These are phyloP conservation scores for Heliconius ismenius DNA, from an alignment of 2,888 invertebrate genomes.

Conservation along the genomic window DNA sequence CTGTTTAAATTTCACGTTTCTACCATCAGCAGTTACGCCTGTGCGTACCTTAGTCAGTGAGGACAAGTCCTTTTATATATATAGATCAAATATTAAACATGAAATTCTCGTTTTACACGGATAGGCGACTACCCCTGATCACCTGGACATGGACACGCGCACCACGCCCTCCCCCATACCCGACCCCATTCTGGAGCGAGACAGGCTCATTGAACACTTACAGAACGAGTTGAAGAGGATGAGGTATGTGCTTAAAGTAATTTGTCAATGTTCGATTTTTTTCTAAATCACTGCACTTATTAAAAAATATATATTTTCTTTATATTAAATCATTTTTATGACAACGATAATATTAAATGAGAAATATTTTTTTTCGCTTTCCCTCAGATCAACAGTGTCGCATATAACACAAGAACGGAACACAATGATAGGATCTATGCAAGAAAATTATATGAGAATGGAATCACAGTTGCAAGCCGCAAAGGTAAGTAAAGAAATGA, in stretches of 20 bases:
- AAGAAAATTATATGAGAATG: conserved; percentile 67
- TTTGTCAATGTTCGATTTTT: too few species aligned
- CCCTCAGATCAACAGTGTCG: conserved; percentile 62
- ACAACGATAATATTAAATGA: too few species aligned
- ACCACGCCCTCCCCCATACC: conserved; percentile 68
- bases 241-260: conserved; percentile 64
- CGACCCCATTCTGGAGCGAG: conserved; percentile 83
- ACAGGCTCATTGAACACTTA: conserved; percentile 89
- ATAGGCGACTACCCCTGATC: conserved; percentile 64
- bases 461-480: conserved; percentile 66
- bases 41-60: too few species aligned
- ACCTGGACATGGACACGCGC: conserved; percentile 60
- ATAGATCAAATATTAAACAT: neutral
- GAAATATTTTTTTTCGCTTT: too few species aligned
- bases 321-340: too few species aligned
- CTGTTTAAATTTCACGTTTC: too few species aligned
- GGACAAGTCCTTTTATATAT: too few species aligned
- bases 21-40: too few species aligned
- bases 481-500: conserved; percentile 53
- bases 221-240: conserved; percentile 88
- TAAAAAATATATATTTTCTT: too few species aligned
- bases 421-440: conserved; percentile 69
- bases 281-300: too few species aligned
- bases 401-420: conserved; percentile 72
- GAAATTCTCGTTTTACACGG: neutral